Percentiles rank a stretch among this genome's conserved stretches.
These are phyloP conservation scores for Pagetopsis macropterus DNA, from an alignment of 2,797 vertebrate genomes.

Conservation along the genomic window DNA sequence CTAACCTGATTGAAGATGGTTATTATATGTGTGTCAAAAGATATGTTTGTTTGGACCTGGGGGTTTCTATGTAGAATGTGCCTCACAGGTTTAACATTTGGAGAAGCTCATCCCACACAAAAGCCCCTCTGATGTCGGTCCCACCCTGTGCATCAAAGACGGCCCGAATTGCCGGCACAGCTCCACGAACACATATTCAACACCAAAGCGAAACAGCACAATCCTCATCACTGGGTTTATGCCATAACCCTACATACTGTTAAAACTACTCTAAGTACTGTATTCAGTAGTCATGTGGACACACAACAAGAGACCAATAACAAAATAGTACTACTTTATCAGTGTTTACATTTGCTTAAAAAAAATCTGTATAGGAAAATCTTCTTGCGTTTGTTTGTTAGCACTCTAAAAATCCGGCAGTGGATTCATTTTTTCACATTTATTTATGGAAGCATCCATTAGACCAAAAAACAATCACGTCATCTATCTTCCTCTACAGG, in stretches of 20 bases:
- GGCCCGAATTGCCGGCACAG: conserved; percentile 41
- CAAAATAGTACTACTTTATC: conserved; percentile 74
- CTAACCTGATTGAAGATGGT: conserved; percentile 22
- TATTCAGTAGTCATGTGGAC: conserved; percentile 59
- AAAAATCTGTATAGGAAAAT: conserved; percentile 66
- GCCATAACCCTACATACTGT: conserved; percentile 42
- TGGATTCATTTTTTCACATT: conserved; percentile 62
- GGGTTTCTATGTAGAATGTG: conserved; percentile 35
- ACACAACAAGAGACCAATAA: conserved; percentile 69
- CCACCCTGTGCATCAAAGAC: conserved; percentile 58
- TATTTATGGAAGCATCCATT: conserved; percentile 46
- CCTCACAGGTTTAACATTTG: conserved; percentile 23
- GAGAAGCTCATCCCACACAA: conserved; percentile 16
- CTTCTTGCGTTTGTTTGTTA: conserved; percentile 40
- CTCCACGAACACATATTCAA: conserved; percentile 42
- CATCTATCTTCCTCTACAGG: conserved; percentile 17
- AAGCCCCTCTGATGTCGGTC: conserved; percentile 41
- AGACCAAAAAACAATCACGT: conserved; percentile 23
- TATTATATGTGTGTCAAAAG: conserved; percentile 25
- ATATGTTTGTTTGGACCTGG: conserved; percentile 51
- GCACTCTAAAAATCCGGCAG: conserved; percentile 61
- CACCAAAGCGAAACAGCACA: conserved; percentile 56
- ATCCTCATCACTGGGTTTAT: conserved; percentile 56
- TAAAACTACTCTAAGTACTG: conserved; percentile 59
- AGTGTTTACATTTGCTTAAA: conserved; percentile 58